Conservation (phyloP, 2,797 vertebrate genomes). For the Mormyrus hasselquistii region DNA sequence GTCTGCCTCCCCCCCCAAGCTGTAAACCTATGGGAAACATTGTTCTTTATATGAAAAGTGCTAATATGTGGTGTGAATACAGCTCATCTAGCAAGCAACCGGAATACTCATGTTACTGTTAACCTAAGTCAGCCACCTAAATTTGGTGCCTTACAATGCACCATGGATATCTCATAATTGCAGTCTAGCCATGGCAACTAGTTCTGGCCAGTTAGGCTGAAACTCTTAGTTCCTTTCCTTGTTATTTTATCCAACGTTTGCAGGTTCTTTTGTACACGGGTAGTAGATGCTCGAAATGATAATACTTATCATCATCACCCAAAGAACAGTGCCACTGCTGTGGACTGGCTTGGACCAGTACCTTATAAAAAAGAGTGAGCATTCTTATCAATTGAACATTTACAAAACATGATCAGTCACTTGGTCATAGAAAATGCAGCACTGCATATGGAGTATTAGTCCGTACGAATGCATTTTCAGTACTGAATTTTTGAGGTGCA, state of each 20-base stretch:
- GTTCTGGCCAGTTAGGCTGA: not conserved
- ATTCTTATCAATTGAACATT: not conserved
- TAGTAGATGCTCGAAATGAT: not conserved
- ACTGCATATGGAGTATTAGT: not conserved
- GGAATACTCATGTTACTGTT: not conserved
- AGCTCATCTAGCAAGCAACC: not conserved
- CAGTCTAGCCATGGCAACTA: not conserved
- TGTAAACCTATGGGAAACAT: too few relatives aligned
- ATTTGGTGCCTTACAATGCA: not conserved
- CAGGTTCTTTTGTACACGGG: not conserved
- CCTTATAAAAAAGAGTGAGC: not conserved
- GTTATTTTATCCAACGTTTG: not conserved
- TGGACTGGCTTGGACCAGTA: not conserved
- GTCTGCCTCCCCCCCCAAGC: too few relatives aligned
- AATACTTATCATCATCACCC: not conserved
- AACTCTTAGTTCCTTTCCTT: not conserved
- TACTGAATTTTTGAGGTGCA: not conserved
- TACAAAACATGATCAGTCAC: not conserved
- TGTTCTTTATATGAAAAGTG: not conserved
- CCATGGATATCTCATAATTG: not conserved
- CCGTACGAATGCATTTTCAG: not conserved
- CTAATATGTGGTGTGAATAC: not conserved
- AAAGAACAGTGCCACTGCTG: not conserved
- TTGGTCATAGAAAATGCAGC: not conserved
- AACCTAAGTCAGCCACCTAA: not conserved